Conservation (phyloP, 30 jellyfish, hydroid and myxozoan genomes). For the Hydractinia symbiolongicarpus region DNA sequence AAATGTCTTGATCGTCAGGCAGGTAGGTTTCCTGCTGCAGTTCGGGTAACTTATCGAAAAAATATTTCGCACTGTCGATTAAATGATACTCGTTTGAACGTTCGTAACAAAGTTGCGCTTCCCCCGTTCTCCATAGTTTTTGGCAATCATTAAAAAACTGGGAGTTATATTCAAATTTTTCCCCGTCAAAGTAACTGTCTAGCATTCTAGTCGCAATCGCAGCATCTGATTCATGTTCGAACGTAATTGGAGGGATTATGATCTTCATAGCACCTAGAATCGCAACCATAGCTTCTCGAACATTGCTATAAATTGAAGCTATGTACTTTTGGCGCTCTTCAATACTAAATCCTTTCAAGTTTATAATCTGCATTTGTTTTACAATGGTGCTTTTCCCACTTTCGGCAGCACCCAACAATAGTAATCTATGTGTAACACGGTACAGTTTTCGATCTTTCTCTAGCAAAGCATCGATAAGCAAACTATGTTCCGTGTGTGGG, state of each 20-base stretch:
- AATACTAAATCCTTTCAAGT: constrained; percentile 70
- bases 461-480: constrained; percentile 50
- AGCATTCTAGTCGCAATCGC: constrained; percentile 50
- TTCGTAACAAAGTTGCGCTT: constrained; percentile 58
- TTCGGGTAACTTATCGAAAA: constrained; percentile 52
- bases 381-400: constrained; percentile 90
- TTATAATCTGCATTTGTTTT: constrained; percentile 85
- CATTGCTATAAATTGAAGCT: constrained; percentile 42
- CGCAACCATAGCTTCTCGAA: constrained; percentile 69
- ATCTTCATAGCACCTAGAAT: constrained; percentile 59
- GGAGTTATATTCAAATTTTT: constrained; percentile 35
- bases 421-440: constrained; percentile 58
- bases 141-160: constrained; percentile 59
- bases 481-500: constrained; percentile 45
- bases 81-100: constrained; percentile 74
- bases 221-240: constrained; percentile 24
- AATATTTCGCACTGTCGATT: constrained; percentile 88
- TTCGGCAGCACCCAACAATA: constrained; percentile 92
- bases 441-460: constrained; percentile 44
- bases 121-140: constrained; percentile 61
- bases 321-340: constrained; percentile 61
- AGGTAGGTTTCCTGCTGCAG: constrained; percentile 38
- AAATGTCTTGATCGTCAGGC: constrained; percentile 87
- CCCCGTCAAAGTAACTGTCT: constrained; percentile 19
- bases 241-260: constrained; percentile 39